phyloP scores from a whole-genome alignment of 2,113 vertebrate species.

The Choloepus hoffmanni region DNA sequence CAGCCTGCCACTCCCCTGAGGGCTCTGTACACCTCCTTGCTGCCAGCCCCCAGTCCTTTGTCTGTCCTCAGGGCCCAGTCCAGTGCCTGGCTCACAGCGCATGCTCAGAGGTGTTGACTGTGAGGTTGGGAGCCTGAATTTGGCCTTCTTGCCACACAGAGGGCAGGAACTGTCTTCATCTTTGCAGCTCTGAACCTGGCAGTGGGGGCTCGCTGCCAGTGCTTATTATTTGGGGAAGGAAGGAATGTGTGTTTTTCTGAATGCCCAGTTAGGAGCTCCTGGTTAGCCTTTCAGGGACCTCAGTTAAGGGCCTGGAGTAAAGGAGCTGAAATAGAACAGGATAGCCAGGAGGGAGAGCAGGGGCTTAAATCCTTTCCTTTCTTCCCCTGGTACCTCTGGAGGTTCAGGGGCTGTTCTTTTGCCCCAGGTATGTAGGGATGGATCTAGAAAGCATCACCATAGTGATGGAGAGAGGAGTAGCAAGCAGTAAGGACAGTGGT shows the following conservation, averaged over 20 bases:
- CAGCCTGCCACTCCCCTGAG: neutral
- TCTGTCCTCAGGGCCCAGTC: neutral
- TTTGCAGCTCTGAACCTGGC: neutral
- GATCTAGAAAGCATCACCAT: neutral
- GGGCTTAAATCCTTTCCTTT: neutral
- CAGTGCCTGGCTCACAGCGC: neutral
- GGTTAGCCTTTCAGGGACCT: neutral
- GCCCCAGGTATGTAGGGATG: neutral
- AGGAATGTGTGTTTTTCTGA: neutral
- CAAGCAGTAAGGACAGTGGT: neutral
- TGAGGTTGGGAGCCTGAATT: neutral
- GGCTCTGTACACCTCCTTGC: neutral
- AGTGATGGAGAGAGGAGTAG: neutral
- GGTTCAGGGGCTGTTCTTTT: neutral
- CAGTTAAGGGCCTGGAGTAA: neutral
- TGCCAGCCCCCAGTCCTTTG: neutral
- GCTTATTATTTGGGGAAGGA: neutral
- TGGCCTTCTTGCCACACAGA: fast-evolving
- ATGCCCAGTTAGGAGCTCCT: neutral
- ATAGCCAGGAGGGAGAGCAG: fast-evolving
- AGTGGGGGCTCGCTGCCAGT: fast-evolving
- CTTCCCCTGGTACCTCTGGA: neutral
- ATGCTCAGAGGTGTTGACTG: neutral
- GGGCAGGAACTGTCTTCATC: neutral
- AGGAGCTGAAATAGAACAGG: neutral